phyloP scores from a whole-genome alignment of 2,113 vertebrate species.

The Sinocyclocheilus maitianheensis region DNA sequence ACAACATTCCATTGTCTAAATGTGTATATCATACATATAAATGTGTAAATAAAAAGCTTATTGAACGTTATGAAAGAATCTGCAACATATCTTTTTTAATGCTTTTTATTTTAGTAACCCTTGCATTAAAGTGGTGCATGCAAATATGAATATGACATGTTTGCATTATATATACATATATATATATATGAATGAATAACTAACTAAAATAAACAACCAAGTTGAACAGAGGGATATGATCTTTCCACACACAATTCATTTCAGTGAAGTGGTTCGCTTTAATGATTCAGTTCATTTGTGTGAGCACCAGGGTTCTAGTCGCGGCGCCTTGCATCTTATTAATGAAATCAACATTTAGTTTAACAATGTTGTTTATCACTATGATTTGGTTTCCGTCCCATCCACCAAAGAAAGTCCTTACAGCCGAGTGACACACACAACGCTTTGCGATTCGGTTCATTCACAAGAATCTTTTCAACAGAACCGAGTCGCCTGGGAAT shows the following conservation, averaged over 20 bases:
- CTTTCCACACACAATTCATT: neutral
- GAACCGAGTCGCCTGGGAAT: conserved; percentile 5
- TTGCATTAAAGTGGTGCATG: too few relatives aligned
- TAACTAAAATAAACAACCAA: neutral
- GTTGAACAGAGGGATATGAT: neutral
- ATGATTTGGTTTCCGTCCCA: neutral
- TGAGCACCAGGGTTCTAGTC: neutral
- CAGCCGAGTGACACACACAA: neutral
- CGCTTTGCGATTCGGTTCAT: neutral
- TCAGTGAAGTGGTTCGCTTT: neutral
- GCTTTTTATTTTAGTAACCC: neutral
- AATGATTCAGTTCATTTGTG: neutral
- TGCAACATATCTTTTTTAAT: too few relatives aligned
- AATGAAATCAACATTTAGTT: neutral
- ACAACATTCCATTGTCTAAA: too few relatives aligned
- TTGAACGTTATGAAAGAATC: too few relatives aligned
- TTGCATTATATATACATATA: too few relatives aligned
- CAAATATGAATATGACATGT: too few relatives aligned
- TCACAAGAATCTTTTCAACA: neutral
- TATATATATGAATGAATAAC: too few relatives aligned
- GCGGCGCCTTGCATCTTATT: neutral
- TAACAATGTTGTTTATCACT: neutral
- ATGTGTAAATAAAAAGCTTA: too few relatives aligned
- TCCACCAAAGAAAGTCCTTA: neutral
- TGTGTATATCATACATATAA: too few relatives aligned